These are phyloP conservation scores for Chloropsis cyanopogon DNA, from an alignment of 2,113 vertebrate genomes.

Conservation along the genomic window DNA sequence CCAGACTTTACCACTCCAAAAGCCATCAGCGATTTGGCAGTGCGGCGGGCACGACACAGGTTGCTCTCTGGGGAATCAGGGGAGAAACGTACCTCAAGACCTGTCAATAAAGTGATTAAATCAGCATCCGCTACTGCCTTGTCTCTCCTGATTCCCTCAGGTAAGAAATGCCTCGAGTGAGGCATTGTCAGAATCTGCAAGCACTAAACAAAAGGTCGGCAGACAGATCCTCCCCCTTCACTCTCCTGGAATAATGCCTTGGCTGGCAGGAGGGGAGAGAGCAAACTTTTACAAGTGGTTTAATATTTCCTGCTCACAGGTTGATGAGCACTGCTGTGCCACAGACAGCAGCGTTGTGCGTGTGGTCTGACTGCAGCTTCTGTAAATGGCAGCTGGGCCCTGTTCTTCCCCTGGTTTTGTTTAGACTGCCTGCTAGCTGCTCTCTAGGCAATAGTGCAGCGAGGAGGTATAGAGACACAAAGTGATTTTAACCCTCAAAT, in stretches of 20 bases:
- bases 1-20: slow-evolving; percentile 83
- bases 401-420: background rate
- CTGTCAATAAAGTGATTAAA: slow-evolving; percentile 97
- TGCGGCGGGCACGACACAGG: slow-evolving; percentile 89
- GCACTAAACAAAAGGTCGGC: slow-evolving; percentile 29
- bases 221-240: background rate
- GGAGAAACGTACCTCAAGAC: slow-evolving; percentile 86
- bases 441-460: background rate
- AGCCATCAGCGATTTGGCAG: slow-evolving; percentile 94
- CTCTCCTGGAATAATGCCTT: background rate
- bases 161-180: slow-evolving; percentile 70
- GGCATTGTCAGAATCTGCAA: slow-evolving; percentile 40
- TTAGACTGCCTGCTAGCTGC: background rate
- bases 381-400: background rate
- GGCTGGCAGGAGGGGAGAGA: slow-evolving; percentile 16
- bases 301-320: background rate
- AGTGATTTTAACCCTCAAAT: background rate
- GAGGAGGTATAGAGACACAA: background rate
- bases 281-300: background rate
- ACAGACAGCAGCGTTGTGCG: background rate
- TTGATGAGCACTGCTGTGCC: background rate
- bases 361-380: slow-evolving; percentile 39
- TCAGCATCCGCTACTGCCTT: slow-evolving; percentile 94
- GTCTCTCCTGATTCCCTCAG: slow-evolving; percentile 94
- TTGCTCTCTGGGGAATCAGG: slow-evolving; percentile 89